phyloP scores from a whole-genome alignment of 2,797 vertebrate species.

The Myiotriccus ornatus region DNA sequence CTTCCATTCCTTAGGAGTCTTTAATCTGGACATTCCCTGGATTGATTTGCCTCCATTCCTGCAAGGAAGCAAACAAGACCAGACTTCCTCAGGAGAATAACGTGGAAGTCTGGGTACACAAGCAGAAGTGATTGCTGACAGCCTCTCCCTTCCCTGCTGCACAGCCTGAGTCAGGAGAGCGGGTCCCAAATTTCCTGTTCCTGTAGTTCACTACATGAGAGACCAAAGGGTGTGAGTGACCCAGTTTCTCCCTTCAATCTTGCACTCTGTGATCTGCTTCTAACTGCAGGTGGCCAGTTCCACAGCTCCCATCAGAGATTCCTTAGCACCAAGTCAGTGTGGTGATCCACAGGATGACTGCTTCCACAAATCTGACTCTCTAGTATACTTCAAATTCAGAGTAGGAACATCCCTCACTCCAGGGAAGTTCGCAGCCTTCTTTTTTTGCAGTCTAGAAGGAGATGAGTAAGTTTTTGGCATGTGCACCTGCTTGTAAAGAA shows the following conservation, averaged over 20 bases:
- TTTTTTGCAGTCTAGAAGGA: background rate
- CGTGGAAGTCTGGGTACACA: background rate
- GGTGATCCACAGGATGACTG: background rate
- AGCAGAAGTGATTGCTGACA: background rate
- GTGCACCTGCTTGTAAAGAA: background rate
- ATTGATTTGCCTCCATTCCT: background rate
- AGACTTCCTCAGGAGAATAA: background rate
- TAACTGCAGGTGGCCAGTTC: background rate
- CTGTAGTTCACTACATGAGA: background rate
- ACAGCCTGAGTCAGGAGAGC: background rate
- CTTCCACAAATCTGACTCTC: background rate
- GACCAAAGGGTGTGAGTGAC: background rate
- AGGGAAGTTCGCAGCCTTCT: background rate
- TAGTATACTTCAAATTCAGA: background rate
- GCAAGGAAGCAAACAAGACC: background rate
- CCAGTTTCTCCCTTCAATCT: background rate
- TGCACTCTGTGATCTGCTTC: background rate
- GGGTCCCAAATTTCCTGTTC: background rate
- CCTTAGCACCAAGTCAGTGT: background rate
- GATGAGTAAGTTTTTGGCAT: background rate
- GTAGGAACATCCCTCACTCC: background rate
- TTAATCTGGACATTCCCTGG: background rate
- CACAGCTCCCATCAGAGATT: background rate
- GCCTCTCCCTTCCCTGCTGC: background rate
- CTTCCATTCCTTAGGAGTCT: background rate